phyloP scores from a whole-genome alignment of 2,113 vertebrate genomes.

The Ranitomeya imitator region DNA sequence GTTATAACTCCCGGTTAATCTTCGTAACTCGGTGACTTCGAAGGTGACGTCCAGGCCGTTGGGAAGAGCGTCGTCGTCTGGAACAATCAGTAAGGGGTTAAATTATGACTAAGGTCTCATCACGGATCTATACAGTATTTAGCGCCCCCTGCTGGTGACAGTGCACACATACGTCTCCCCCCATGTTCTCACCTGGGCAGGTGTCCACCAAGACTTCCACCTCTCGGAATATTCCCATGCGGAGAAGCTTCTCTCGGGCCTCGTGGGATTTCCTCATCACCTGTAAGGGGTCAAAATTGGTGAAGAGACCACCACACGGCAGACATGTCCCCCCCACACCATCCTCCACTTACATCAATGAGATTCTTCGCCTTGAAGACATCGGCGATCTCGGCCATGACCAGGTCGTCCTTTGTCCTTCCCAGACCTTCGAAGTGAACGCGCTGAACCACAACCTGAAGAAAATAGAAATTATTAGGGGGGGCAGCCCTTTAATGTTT shows the following conservation, averaged over 20 bases:
- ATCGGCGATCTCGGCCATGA: slow-evolving; percentile 89
- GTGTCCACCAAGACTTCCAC: slow-evolving; percentile 95
- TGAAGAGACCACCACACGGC: neutral
- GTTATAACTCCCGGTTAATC: slow-evolving; percentile 94
- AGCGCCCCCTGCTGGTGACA: neutral
- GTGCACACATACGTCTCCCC: neutral
- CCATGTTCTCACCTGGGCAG: slow-evolving; percentile 78
- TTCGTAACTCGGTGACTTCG: slow-evolving; percentile 89
- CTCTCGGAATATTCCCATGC: slow-evolving; percentile 89
- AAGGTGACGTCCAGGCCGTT: slow-evolving; percentile 93
- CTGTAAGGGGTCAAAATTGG: slow-evolving; percentile 64
- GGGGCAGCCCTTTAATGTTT: too few relatives aligned
- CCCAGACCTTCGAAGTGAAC: slow-evolving; percentile 91
- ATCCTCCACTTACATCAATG: slow-evolving; percentile 81
- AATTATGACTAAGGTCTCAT: too few relatives aligned
- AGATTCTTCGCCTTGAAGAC: slow-evolving; percentile 93
- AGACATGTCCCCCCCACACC: neutral
- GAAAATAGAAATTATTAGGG: too few relatives aligned
- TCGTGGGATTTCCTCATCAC: slow-evolving; percentile 92
- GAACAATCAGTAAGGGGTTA: neutral
- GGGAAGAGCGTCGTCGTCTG: slow-evolving; percentile 87
- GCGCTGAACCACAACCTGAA: slow-evolving; percentile 91
- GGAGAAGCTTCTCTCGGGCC: slow-evolving; percentile 87
- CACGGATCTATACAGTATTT: neutral
- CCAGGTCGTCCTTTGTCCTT: slow-evolving; percentile 92